Base-by-base conservation (phyloP, 2,888 invertebrate genomes). In the Thymelicus lineola region DNA sequence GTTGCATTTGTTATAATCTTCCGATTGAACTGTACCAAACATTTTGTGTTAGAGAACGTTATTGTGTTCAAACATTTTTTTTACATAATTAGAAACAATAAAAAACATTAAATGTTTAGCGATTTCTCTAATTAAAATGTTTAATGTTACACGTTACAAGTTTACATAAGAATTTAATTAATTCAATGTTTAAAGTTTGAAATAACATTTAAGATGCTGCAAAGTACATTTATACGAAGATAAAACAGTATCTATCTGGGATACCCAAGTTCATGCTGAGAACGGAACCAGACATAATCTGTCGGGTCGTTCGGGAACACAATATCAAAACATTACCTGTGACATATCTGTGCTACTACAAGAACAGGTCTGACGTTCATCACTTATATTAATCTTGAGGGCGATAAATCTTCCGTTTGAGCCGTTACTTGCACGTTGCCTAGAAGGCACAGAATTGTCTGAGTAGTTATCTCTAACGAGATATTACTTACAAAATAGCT, bases 321-420 rank as follows among this genome's bases (percentile, higher is more conserved):
- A 60, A 60, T 60, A 60, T 60, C 60, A 50, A 12, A 4, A 59
- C 12, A 45, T 65, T 61, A 61, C 61, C 61, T 61, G 66, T 58
- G 58, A 66, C 66, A 65, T 45, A 58, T 58, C 45, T 45, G 17
- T 20, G 45, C 6, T 6, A 28, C 65, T 46, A 46, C 58, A 15
- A 66, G 66, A 59, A 58, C 72, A 71, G 62, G 60, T 61, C 28
- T 60, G 48, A 46, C 70, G 65, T 66, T 38, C 53, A 63, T 61
- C 62, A 50, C 66, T 15, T 62, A 53, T 70, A 65, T 70, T 70
- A 66, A 69, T 72, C 66, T 70, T 36, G 6, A 10, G 15, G 48
- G 61, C 60, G 50, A 71, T 60, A 68, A 65, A 65, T 68, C 63
- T 20, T 66, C 50, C 15, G 38, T 38, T 7, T 59, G 38, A 46